These are phyloP conservation scores for Matsumyia berberina DNA, from an alignment of 2,888 invertebrate genomes.

Conservation along the genomic window DNA sequence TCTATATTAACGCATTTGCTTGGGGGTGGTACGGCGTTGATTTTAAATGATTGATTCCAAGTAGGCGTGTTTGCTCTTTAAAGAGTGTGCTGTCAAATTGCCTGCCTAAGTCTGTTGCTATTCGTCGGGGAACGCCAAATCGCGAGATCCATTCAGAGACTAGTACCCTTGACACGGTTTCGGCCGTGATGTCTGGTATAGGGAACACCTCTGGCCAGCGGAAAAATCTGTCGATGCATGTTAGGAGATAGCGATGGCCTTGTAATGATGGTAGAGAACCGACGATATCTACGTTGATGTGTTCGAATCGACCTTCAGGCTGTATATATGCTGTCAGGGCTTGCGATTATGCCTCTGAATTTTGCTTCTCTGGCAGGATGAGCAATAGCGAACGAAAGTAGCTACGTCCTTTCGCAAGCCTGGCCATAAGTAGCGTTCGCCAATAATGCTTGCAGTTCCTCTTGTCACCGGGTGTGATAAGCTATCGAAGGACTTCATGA, in stretches of 20 bases:
- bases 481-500: slow-evolving; percentile 1
- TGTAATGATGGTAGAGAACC: slow-evolving; percentile 41
- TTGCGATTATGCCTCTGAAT: slow-evolving; percentile 19
- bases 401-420: slow-evolving; percentile 33
- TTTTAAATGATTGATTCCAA: background rate
- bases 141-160: slow-evolving; percentile 12
- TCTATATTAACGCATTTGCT: background rate
- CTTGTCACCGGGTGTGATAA: slow-evolving; percentile 36
- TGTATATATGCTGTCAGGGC: no score
- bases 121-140: no score
- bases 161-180: slow-evolving; percentile 30
- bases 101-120: slow-evolving; percentile 5
- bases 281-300: slow-evolving; percentile 48
- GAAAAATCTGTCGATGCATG: slow-evolving; percentile 35
- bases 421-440: slow-evolving; percentile 48
- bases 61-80: background rate
- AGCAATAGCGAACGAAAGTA: background rate
- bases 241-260: slow-evolving; percentile 41
- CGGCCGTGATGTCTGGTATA: slow-evolving; percentile 50
- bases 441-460: background rate
- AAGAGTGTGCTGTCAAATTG: slow-evolving; percentile 10
- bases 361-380: slow-evolving; percentile 51
- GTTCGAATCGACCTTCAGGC: slow-evolving; percentile 39
- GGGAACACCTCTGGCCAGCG: slow-evolving; percentile 56
- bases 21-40: slow-evolving; percentile 7